Conservation (phyloP, 2,888 invertebrate species). For the Rhingia rostrata region DNA sequence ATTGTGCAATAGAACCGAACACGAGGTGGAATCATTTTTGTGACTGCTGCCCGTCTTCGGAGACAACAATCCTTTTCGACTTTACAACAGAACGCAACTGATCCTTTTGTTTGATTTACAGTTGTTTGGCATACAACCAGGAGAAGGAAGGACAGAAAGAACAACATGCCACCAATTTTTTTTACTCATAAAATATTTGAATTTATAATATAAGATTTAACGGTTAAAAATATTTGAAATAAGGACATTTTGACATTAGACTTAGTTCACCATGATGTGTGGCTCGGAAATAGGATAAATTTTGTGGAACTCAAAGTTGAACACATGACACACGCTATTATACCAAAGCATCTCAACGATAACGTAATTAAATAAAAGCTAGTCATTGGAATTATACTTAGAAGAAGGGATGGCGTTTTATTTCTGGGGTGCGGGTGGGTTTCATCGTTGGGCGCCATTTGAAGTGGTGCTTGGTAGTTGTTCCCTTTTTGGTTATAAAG, state of each 20-base stretch:
- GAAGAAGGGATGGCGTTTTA: not conserved
- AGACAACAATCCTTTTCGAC: conserved; percentile 2
- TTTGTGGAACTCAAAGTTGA: conserved; percentile 31
- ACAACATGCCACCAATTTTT: conserved; percentile 55
- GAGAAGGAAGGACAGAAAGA: not conserved
- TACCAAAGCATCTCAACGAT: conserved; percentile 67
- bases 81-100: conserved; percentile 24
- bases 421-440: not conserved
- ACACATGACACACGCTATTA: conserved; percentile 54
- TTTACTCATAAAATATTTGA: conserved; percentile 34
- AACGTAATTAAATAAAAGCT: conserved; percentile 37
- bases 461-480: no score
- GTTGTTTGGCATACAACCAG: conserved; percentile 29
- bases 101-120: conserved; percentile 1
- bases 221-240: not conserved
- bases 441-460: not conserved
- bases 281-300: conserved; percentile 49
- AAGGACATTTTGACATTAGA: no score
- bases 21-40: not conserved
- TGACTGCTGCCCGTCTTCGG: not conserved
- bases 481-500: no score
- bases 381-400: conserved; percentile 43
- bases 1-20: not conserved
- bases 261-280: not conserved
- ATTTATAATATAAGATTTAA: not conserved